These are phyloP conservation scores for Drosophila multiciliata DNA, from an alignment of 2,888 invertebrate genomes.

Conservation along the genomic window DNA sequence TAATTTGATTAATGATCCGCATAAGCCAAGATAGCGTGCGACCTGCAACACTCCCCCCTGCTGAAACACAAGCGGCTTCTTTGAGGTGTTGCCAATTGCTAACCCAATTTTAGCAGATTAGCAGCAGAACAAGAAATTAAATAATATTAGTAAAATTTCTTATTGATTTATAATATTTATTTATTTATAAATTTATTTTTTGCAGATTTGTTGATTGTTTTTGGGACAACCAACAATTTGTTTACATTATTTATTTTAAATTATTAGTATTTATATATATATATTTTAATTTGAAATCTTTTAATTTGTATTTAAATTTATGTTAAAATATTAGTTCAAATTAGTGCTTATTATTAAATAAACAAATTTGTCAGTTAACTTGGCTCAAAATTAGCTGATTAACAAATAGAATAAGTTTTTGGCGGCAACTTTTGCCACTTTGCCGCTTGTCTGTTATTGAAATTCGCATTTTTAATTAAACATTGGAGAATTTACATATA, in stretches of 20 bases:
- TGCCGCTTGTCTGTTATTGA: conserved; percentile 33
- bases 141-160: background rate
- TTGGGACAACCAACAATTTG: background rate
- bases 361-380: background rate
- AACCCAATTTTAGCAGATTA: conserved; percentile 38
- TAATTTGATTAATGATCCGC: conserved; percentile 78
- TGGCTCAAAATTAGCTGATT: background rate
- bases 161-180: background rate
- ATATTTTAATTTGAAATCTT: background rate
- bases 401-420: conserved; percentile 1
- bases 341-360: background rate
- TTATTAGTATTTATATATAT: background rate
- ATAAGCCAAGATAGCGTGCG: conserved; percentile 62
- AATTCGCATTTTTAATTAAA: conserved; percentile 53
- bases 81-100: conserved; percentile 30
- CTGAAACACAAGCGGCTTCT: conserved; percentile 23
- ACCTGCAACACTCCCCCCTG: background rate
- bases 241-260: background rate
- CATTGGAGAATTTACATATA: conserved; percentile 10
- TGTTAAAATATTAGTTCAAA: background rate
- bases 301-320: background rate
- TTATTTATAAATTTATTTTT: background rate
- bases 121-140: background rate
- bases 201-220: background rate
- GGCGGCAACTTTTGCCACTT: background rate